Evolutionary conservation across 2,888 invertebrate species (phyloP).

Genomic region (Trissolcus japonicus): DNA sequence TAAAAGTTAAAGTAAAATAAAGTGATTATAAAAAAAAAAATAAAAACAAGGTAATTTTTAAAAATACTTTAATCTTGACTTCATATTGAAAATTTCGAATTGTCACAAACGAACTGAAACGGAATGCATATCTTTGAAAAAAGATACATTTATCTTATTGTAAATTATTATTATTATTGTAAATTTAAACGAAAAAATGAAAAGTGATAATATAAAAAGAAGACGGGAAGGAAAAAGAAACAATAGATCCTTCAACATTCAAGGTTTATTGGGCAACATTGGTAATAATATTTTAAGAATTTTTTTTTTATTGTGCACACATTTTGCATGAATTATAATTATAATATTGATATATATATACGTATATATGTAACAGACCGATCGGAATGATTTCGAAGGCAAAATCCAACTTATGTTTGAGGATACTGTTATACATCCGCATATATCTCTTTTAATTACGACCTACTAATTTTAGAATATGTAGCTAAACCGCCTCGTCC

Average conservation of each 20-base stretch:
- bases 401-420: conserved; percentile 24
- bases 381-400: conserved; percentile 35
- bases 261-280: conserved; percentile 66
- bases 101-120: background rate
- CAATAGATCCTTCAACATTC: conserved; percentile 60
- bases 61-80: too few species aligned
- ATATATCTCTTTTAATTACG: conserved; percentile 26
- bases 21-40: too few species aligned
- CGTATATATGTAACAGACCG: conserved; percentile 45
- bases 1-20: too few species aligned
- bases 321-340: conserved; percentile 37
- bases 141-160: too few species aligned
- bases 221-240: conserved; percentile 16
- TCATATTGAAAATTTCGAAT: too few species aligned
- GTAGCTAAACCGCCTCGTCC: conserved; percentile 59
- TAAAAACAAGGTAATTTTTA: too few species aligned
- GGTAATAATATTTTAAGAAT: conserved; percentile 60
- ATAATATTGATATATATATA: conserved; percentile 37
- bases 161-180: too few species aligned
- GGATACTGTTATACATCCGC: conserved; percentile 36
- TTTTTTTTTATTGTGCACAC: conserved; percentile 56
- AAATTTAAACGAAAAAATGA: background rate
- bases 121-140: too few species aligned
- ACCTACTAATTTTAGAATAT: conserved; percentile 59
- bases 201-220: background rate